Conservation (phyloP, 2,888 invertebrate genomes). For the Cephus pulcher region DNA sequence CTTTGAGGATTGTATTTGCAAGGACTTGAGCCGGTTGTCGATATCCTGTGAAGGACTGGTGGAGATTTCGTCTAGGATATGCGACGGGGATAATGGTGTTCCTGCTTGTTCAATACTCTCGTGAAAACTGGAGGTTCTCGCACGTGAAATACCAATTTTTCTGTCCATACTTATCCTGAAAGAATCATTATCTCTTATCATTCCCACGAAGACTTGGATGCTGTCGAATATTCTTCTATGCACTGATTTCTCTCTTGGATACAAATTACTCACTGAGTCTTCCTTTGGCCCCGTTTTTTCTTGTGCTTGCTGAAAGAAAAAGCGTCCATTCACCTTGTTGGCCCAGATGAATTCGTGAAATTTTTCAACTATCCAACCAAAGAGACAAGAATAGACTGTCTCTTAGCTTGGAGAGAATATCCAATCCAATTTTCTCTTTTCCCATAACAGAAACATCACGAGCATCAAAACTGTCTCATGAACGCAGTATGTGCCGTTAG, state of each 20-base stretch:
- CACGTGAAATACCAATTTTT: constrained; percentile 12
- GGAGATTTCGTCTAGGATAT: constrained; percentile 51
- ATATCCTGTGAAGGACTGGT: constrained; percentile 59
- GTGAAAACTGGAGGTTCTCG: constrained; percentile 48
- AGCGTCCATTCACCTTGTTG: constrained; percentile 23
- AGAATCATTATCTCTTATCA: neutral
- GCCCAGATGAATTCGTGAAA: neutral
- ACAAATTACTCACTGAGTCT: constrained; percentile 55
- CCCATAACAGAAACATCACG: neutral
- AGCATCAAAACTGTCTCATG: neutral
- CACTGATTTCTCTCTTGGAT: neutral
- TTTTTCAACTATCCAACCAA: constrained; percentile 9
- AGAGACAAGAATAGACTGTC: constrained; percentile 2
- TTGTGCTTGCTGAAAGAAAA: constrained; percentile 62
- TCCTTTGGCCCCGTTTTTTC: constrained; percentile 59
- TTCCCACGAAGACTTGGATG: neutral
- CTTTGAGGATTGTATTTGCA: constrained; percentile 55
- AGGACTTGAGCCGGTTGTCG: constrained; percentile 56
- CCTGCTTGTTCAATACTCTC: constrained; percentile 49
- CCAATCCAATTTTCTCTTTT: neutral
- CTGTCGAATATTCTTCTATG: neutral
- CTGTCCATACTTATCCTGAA: neutral
- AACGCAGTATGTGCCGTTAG: neutral
- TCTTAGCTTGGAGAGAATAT: neutral
- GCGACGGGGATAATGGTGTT: constrained; percentile 50